phyloP scores from a whole-genome alignment of 2,888 invertebrate genomes.

The Cheilosia variabilis region DNA sequence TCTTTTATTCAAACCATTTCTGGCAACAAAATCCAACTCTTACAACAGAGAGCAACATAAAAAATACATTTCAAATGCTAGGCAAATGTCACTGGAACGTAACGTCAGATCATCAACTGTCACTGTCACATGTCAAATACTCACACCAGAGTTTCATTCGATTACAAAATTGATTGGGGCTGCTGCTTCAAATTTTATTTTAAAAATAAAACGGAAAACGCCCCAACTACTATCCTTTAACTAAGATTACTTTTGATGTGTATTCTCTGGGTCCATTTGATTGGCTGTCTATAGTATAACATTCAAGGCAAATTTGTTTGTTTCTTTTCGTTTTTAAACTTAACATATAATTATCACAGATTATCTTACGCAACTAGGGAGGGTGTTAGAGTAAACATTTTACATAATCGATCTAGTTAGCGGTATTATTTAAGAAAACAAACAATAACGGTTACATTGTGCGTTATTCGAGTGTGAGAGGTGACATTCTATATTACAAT shows the following conservation, averaged over 20 bases:
- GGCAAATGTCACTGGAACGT: background rate
- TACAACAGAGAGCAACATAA: no score
- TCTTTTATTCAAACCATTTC: no score
- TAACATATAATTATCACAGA: conserved; percentile 68
- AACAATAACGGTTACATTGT: conserved; percentile 28
- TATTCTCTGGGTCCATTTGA: conserved; percentile 54
- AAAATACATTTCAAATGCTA: background rate
- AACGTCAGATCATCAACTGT: background rate
- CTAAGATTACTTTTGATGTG: conserved; percentile 41
- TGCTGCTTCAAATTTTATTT: conserved; percentile 48
- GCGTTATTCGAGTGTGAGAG: conserved; percentile 53
- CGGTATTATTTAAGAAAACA: conserved; percentile 4
- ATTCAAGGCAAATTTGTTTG: conserved; percentile 28
- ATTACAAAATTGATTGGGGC: conserved; percentile 43
- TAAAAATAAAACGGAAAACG: conserved; percentile 60
- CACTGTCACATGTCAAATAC: conserved; percentile 3
- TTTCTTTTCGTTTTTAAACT: conserved; percentile 46
- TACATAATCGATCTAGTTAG: conserved; percentile 37
- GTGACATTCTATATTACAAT: conserved; percentile 49
- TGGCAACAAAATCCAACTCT: no score
- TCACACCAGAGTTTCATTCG: conserved; percentile 9
- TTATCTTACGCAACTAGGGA: conserved; percentile 56
- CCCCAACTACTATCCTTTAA: background rate
- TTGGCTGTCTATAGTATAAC: conserved; percentile 43
- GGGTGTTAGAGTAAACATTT: conserved; percentile 14